Base-by-base conservation (phyloP, 1,140 invertebrate species). In the Delia radicum region DNA sequence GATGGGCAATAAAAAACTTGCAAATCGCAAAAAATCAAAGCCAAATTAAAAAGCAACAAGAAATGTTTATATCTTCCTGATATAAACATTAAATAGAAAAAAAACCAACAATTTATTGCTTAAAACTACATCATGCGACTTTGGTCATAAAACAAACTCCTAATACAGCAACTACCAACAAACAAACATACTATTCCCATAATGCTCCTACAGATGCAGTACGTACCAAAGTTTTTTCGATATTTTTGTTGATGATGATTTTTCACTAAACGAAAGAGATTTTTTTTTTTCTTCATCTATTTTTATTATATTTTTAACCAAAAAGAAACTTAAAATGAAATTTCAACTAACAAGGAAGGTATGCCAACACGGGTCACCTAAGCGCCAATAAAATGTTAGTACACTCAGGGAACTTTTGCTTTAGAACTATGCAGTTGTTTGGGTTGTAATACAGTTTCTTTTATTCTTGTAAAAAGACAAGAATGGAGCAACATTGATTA, bases 31-130 rank as follows among this genome's bases (percentile, higher is more conserved):
- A 67, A n/a, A 67, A 67, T 67, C 63, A 67, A 67, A 67, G 63
- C 29, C 28, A 67, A 26, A 67, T 67, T 67, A 67, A 67, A n/a
- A 67, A 67, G 63, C 63, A 67, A 67, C 63, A 67, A 67, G 63
- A 67, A 67, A 67, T 69, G 65, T 69, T 69, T 69, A 69, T 69
- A 37, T 69, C 65, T 69, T 69, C 65, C 65, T 69, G 65, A 21
- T 21, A 6, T 7, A 55, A 55, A 55, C 48, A 55, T 55, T 55
- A 55, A 18, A 69, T 18, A 33, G 7, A 33, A 69, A 33, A 37
- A 31, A 65, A 37, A 2, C 8, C 31, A 69, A 69, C 65, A 28
- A 69, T 33, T 69, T 69, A 33, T 33, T 69, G 65, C 29, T 33
- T 37, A 33, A 69, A 69, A 69, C 65, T 69, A 69, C 31, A 31